phyloP scores from a whole-genome alignment of 2,113 vertebrate genomes.

The Eira barbara region DNA sequence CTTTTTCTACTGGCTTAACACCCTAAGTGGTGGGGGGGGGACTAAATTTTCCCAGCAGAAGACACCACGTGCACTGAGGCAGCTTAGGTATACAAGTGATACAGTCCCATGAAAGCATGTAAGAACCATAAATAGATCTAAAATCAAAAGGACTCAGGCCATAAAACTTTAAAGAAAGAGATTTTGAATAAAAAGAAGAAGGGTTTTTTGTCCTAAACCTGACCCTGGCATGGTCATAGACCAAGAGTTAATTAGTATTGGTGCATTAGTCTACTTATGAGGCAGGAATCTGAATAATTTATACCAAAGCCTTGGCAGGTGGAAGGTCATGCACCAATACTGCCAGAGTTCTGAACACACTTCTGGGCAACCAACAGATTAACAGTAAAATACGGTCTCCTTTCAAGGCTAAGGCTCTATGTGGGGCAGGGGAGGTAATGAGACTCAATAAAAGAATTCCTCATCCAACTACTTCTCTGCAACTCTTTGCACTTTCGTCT shows the following conservation, averaged over 20 bases:
- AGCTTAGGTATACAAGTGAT: not conserved
- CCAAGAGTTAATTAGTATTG: not conserved
- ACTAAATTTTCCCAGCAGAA: not conserved
- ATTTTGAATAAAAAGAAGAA: not conserved
- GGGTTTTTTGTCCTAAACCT: not conserved
- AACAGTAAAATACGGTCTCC: not conserved
- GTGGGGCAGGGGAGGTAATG: not conserved
- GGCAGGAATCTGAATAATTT: not conserved
- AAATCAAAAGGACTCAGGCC: not conserved
- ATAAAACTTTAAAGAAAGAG: not conserved
- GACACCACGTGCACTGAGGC: not conserved
- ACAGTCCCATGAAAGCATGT: not conserved
- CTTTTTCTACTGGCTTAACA: not conserved
- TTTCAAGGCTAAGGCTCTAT: not conserved
- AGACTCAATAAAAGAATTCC: not conserved
- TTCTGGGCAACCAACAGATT: not conserved
- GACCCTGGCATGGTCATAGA: not conserved
- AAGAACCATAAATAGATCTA: not conserved
- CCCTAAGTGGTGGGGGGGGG: accelerated
- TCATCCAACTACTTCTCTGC: not conserved
- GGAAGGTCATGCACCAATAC: not conserved
- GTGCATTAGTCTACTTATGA: not conserved
- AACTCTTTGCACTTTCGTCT: not conserved
- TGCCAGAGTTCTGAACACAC: not conserved
- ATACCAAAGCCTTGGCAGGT: not conserved